A percentile compares a stretch with the other conserved stretches of the same genome.
These are phyloP conservation scores for Balaenoptera acutorostrata DNA, from an alignment of 2,113 vertebrate genomes.

Conservation along the genomic window DNA sequence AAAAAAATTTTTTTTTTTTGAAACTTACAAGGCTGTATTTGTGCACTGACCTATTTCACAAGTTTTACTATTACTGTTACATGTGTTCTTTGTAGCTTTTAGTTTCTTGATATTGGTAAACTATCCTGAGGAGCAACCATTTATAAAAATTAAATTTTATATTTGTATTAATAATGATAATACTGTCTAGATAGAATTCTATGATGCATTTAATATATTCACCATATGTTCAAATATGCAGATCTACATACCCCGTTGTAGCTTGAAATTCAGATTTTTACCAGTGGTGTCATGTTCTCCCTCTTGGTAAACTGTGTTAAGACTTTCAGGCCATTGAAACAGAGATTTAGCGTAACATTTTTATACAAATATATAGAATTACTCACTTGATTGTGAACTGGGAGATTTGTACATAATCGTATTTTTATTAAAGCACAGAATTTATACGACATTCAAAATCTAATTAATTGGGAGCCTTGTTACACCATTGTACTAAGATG, in stretches of 20 bases:
- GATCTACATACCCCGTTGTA: background rate
- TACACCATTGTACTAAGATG: background rate
- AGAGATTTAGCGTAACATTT: background rate
- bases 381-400: background rate
- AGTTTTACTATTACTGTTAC: slow-evolving; percentile 58
- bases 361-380: background rate
- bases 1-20: slow-evolving; percentile 72
- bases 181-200: background rate
- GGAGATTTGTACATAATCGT: background rate
- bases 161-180: slow-evolving; percentile 40
- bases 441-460: background rate
- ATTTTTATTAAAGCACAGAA: background rate
- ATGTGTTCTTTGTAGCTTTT: slow-evolving; percentile 58
- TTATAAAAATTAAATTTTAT: slow-evolving; percentile 49
- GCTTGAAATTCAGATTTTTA: background rate
- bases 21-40: slow-evolving; percentile 74
- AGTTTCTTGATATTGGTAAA: slow-evolving; percentile 58
- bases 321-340: background rate
- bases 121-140: slow-evolving; percentile 31
- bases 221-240: background rate
- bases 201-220: background rate
- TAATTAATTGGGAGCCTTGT: background rate
- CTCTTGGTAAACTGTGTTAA: background rate
- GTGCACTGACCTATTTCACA: slow-evolving; percentile 75
- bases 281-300: background rate